phyloP scores from a whole-genome alignment of 2,888 invertebrate species.

The Diplolepis rosae region DNA sequence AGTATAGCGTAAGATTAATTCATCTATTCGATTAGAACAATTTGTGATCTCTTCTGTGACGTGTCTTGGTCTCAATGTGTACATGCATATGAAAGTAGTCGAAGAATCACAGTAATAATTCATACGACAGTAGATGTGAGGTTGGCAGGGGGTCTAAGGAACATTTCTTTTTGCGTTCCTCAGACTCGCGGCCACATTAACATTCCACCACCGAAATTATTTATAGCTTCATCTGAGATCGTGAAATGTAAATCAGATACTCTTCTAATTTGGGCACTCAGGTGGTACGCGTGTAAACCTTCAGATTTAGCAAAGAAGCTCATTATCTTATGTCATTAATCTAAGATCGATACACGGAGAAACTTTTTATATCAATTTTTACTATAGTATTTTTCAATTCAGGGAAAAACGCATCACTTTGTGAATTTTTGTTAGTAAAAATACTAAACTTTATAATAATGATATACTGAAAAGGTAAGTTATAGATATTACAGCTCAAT shows the following conservation, averaged over 20 bases:
- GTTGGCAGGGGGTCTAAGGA: conserved; percentile 64
- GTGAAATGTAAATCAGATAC: conserved; percentile 68
- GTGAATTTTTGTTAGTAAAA: too few species aligned
- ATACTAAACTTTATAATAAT: too few species aligned
- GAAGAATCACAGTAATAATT: conserved; percentile 50
- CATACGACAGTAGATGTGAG: conserved; percentile 56
- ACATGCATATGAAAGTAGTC: conserved; percentile 31
- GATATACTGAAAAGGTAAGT: too few species aligned
- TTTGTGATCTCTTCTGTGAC: not conserved
- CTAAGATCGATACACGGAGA: not conserved
- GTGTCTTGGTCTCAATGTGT: conserved; percentile 20
- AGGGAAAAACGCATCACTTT: too few species aligned
- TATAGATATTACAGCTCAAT: too few species aligned
- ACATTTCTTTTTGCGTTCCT: conserved; percentile 57
- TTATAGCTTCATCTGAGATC: conserved; percentile 70
- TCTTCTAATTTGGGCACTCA: conserved; percentile 63
- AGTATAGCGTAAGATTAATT: not conserved
- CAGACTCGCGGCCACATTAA: conserved; percentile 63
- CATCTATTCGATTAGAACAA: not conserved
- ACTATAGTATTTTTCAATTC: too few species aligned
- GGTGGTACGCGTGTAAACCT: conserved; percentile 43
- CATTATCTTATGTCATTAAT: conserved; percentile 9
- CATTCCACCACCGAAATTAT: conserved; percentile 69
- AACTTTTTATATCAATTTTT: too few species aligned
- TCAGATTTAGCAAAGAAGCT: conserved; percentile 11